Evolutionary conservation across 2,888 invertebrate species (phyloP), one percentile per base, ranked within the genome.

Genomic region (Acleris emargana): DNA sequence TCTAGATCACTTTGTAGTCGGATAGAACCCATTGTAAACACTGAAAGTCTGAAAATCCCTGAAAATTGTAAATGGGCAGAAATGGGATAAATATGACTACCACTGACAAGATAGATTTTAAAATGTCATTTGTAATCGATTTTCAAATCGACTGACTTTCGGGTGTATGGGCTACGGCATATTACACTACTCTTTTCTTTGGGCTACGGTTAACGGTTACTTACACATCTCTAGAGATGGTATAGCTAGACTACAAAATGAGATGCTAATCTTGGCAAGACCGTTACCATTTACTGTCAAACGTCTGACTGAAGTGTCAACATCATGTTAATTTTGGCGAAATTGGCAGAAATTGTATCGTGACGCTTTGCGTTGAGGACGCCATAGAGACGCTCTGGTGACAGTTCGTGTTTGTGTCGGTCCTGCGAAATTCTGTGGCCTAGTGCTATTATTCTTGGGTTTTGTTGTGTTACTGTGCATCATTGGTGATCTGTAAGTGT

Each of bases 1-100:
- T 38, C 51, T 43, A 51, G 47, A n/a, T 38, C 22, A 38, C 11
- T 18, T 57, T 13, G 22, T 25, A 25, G 55, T 22, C 5, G 49
- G 13, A n/a, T 22, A 57, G 51, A 59, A 45, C 18, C 51, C 66
- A 66, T 66, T 61, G 66, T 66, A 66, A 66, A 66, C 60, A 66
- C 66, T 66, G 57, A 45, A 38, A 38, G 4, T 13, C n/a, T n/a
- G 45, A 66, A 66, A 61, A 52, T 18, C 5, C 43, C 57, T 57
- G 61, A 66, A 66, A 66, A 45, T 22, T 1, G 51, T 55, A 57
- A 51, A 18, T n/a, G 13, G 16, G 38, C 6, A 60, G 38, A 66
- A 55, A 5, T 20, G 17, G 57, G 57, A 66, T 32, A 52, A 57
- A 55, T 17, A 38, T 38, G 13, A 60, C 16, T 28, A 32, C 17